Evolutionary conservation across 2,797 vertebrate genomes (phyloP).

Genomic region (Gorsachius magnificus): DNA sequence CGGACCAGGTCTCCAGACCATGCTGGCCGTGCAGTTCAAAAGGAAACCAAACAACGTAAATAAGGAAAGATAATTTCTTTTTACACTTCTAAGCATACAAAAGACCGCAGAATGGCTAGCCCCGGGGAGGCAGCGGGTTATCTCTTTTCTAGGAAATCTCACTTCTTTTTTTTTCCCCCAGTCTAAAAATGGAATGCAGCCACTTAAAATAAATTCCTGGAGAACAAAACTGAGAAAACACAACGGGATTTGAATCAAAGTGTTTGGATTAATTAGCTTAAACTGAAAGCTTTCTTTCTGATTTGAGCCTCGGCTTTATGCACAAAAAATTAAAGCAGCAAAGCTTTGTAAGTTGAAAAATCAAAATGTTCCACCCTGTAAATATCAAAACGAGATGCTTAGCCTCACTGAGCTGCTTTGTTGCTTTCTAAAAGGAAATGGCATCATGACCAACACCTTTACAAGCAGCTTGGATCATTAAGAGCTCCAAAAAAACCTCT

Average conservation of each 20-base stretch:
- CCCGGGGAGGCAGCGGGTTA: not conserved
- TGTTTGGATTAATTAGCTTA: constrained; percentile 62
- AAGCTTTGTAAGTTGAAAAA: constrained; percentile 47
- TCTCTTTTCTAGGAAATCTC: constrained; percentile 38
- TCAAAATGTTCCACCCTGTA: constrained; percentile 37
- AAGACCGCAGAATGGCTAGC: not conserved
- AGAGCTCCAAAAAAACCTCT: not conserved
- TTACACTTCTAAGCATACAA: not conserved
- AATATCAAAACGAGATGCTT: constrained; percentile 50
- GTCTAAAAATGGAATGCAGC: constrained; percentile 45
- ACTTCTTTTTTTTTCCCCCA: not conserved
- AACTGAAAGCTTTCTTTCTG: constrained; percentile 52
- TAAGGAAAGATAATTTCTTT: not conserved
- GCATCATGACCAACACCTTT: constrained; percentile 34
- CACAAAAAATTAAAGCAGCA: constrained; percentile 14
- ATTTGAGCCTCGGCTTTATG: not conserved
- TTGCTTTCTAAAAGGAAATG: constrained; percentile 30
- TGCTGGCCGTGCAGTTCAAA: not conserved
- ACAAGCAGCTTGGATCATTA: constrained; percentile 16
- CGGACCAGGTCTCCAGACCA: not conserved
- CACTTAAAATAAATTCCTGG: constrained; percentile 41
- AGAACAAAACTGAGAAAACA: constrained; percentile 53
- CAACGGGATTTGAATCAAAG: constrained; percentile 52
- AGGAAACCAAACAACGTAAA: not conserved
- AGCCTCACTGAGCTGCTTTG: constrained; percentile 5